Evolutionary conservation across 2,113 vertebrate species (phyloP).

Genomic region (Cettia cetti): DNA sequence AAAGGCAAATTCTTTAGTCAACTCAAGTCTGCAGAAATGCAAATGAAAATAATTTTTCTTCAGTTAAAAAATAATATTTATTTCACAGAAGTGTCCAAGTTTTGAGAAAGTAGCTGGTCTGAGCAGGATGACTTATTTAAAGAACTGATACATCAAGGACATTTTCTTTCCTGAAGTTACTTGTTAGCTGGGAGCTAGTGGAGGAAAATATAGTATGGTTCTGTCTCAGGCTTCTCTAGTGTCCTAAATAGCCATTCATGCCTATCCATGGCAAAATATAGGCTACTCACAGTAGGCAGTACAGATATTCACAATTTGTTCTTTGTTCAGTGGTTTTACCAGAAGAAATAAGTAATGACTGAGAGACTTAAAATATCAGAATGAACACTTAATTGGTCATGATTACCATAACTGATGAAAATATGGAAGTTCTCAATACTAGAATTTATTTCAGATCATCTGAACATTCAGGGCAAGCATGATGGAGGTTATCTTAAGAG

Average conservation of each 20-base stretch:
- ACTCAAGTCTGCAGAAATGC: neutral
- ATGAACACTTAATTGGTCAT: neutral
- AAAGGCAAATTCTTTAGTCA: neutral
- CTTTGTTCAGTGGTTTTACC: neutral
- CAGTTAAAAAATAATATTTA: neutral
- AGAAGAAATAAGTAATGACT: neutral
- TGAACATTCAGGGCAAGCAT: neutral
- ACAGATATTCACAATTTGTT: neutral
- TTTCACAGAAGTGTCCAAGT: neutral
- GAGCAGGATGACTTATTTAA: neutral
- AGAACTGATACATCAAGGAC: neutral
- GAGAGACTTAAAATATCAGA: neutral
- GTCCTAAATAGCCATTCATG: neutral
- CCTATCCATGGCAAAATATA: neutral
- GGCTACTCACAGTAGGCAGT: neutral
- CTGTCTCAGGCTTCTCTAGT: neutral
- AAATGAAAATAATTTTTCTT: neutral
- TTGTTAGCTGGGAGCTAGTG: neutral
- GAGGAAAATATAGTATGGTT: neutral
- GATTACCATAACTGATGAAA: neutral
- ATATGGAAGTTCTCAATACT: neutral
- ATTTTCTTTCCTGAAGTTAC: neutral
- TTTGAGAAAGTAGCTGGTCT: neutral
- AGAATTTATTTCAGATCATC: neutral
- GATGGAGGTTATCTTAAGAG: neutral